Evolutionary conservation across 2,113 vertebrate genomes (phyloP), one percentile per base, ranked within the genome.

Genomic region (Setophaga kirtlandii): DNA sequence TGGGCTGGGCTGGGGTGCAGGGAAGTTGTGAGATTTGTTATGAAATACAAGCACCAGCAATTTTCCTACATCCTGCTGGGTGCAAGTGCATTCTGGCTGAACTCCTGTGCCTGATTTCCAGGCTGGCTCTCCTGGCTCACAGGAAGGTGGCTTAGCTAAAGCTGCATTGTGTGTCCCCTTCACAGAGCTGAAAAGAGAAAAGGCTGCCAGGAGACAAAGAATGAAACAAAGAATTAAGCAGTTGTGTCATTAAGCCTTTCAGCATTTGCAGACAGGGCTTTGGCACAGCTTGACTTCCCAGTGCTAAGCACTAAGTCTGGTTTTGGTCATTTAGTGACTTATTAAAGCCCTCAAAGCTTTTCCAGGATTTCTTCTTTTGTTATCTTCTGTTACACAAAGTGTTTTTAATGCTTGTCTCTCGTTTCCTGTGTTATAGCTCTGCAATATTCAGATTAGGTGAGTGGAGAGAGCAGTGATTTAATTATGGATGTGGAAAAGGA

Each of bases 231-330:
- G 75, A 70, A 73, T 79, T 46, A 62, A 93, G 39, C 0, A 0
- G 25, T n/a, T 80, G 46, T 76, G 85, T 69, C 67, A 39, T 90
- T 85, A 93, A 95, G 20, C 39, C 23, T 73, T 93, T 93, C 87
- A 65, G 13, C 42, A 10, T 55, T 59, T 80, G 28, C 82, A 86
- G 33, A 13, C 0, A 39, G 24, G 17, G 23, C 42, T 96, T 90
- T 83, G 87, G 75, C 76, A 67, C 46, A 65, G 79, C n/a, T 53
- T 77, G 71, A 12, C 82, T 91, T 90, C 70, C 50, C 42, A 4
- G 59, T 13, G 37, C n/a, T 53, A 16, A 80, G 55, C 22, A 15
- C 59, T 41, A 31, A 5, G 2, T 67, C 64, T 90, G 67, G 5
- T 5, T 93, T 93, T 70, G 87, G 91, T 67, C 58, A 67, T 76